Evolutionary conservation across 2,888 invertebrate species (phyloP), one percentile per base, ranked within the genome.

Genomic region (Trachelus troglodyta): DNA sequence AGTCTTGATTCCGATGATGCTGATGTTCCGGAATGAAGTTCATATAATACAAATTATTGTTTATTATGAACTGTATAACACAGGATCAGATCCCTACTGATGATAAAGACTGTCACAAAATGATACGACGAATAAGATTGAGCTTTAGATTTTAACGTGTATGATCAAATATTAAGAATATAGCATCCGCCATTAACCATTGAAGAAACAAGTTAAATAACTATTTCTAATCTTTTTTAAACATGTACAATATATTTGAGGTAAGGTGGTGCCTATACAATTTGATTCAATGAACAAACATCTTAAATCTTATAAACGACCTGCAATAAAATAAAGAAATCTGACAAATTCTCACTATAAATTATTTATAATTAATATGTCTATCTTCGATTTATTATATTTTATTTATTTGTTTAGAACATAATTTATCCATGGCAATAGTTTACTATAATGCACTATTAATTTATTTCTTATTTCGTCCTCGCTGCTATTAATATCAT

Each of bases 341-440:
- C 23, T 56, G 23, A 56, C 9, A 15, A 23, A 56, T 56, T 56
- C 9, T 56, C 56, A 23, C 9, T 56, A 56, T 56, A 9, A 56
- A 23, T 56, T 56, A 56, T 56, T 56, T 56, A 23, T 56, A 56
- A 23, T 23, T 56, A 56, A 56, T 56, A 23, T 56, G 9, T 56
- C 23, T 23, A 15, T 23, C 15, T 15, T 37, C 12, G 12, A 37
- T 37, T 23, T 56, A 23, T 9, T 56, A 15, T 23, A 56, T 56
- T 80, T 81, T 77, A 78, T 83, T 86, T 86, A 83, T 79, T 83
- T 79, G 31, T 84, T 81, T n/a, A 90, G 82, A 56, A 84, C 84
- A 75, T 89, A 90, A 79, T 89, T 84, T 68, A 91, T 85, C 90
- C 90, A 91, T 4, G 89, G 86, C 71, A 90, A 81, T 34, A 91